Conservation (phyloP, 2,888 invertebrate species). For the Lepidocyrtoides sp. region DNA sequence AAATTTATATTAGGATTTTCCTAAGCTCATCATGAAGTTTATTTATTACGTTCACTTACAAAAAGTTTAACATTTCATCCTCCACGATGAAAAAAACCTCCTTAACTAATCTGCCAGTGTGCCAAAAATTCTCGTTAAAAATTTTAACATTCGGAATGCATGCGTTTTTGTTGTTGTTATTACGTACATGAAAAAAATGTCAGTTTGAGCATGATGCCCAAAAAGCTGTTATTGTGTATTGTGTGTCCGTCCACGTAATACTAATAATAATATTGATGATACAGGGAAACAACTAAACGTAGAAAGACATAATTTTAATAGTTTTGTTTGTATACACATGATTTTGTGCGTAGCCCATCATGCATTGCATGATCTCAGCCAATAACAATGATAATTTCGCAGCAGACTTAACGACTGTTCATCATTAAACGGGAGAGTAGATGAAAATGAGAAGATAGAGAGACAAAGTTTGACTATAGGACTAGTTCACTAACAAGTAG, state of each 20-base stretch:
- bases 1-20: neutral
- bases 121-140: slow-evolving; percentile 47
- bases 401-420: slow-evolving; percentile 15
- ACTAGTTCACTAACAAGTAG: neutral
- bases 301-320: neutral
- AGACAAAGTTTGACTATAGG: slow-evolving; percentile 46
- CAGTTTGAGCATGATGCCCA: slow-evolving; percentile 31
- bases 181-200: slow-evolving; percentile 20
- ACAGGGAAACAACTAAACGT: neutral
- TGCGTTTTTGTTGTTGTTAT: slow-evolving; percentile 34
- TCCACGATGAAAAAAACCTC: neutral
- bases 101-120: slow-evolving; percentile 6
- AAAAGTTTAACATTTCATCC: neutral
- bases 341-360: neutral
- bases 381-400: slow-evolving; percentile 36
- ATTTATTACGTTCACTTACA: slow-evolving; percentile 3
- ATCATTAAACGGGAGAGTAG: neutral
- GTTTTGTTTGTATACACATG: neutral
- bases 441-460: slow-evolving; percentile 52
- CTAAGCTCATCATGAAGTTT: slow-evolving; percentile 17
- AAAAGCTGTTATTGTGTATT: too few species aligned
- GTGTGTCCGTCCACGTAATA: neutral
- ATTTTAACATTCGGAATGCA: neutral
- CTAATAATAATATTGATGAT: too few species aligned
- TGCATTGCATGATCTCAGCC: slow-evolving; percentile 24